These are phyloP conservation scores for Agonum fuliginosum DNA, from an alignment of 2,888 invertebrate genomes.

Conservation along the genomic window DNA sequence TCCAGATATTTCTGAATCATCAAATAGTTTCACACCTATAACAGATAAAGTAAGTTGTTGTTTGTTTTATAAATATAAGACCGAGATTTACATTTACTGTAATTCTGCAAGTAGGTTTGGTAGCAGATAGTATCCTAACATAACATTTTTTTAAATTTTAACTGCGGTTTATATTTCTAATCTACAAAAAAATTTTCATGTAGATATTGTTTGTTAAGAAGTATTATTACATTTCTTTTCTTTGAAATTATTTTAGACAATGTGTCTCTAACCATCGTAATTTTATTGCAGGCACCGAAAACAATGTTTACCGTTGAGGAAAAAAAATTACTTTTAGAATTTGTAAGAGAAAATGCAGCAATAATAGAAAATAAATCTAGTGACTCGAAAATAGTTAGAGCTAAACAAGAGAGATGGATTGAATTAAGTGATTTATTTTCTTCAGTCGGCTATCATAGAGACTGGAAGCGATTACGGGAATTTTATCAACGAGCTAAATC, in stretches of 20 bases:
- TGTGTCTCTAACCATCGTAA: too few relatives aligned
- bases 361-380: slow-evolving; percentile 25
- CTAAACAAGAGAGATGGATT: slow-evolving; percentile 9
- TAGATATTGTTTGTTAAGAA: too few relatives aligned
- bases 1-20: neutral
- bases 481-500: slow-evolving; percentile 7
- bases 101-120: too few relatives aligned
- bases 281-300: neutral
- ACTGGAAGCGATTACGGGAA: slow-evolving; percentile 4
- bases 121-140: too few relatives aligned
- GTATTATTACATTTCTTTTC: too few relatives aligned
- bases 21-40: neutral
- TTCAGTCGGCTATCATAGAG: neutral
- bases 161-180: too few relatives aligned
- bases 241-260: too few relatives aligned
- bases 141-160: too few relatives aligned
- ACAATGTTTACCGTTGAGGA: neutral
- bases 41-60: too few relatives aligned
- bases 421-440: slow-evolving; percentile 12
- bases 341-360: neutral
- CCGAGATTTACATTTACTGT: too few relatives aligned
- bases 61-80: too few relatives aligned
- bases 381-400: neutral
- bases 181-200: too few relatives aligned
- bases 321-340: slow-evolving; percentile 3